Evolutionary conservation across 2,113 vertebrate species (phyloP).

Genomic region (Periophthalmus modestus): DNA sequence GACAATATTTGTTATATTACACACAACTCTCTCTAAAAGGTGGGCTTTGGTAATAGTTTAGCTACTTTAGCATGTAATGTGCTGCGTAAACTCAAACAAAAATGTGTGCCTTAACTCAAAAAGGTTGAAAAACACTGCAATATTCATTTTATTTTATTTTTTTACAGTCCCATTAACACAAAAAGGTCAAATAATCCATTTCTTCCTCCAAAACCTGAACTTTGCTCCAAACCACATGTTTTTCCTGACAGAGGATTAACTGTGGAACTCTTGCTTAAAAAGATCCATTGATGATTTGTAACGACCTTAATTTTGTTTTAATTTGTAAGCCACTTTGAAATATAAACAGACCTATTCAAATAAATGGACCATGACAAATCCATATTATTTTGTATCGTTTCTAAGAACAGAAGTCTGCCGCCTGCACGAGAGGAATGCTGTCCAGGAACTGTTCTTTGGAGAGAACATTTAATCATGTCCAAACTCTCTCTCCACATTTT

Average conservation of each 20-base stretch:
- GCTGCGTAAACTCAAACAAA: too few relatives aligned
- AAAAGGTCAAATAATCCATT: background rate
- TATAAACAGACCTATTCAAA: background rate
- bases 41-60: too few relatives aligned
- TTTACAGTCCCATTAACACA: background rate
- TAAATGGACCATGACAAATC: background rate
- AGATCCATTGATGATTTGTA: background rate
- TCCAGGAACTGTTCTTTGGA: slow-evolving; percentile 6
- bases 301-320: background rate
- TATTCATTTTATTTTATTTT: too few relatives aligned
- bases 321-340: background rate
- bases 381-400: background rate
- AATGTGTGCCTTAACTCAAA: too few relatives aligned
- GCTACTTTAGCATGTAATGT: too few relatives aligned
- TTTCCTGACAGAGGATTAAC: background rate
- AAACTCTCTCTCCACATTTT: slow-evolving; percentile 22
- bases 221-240: background rate
- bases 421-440: background rate
- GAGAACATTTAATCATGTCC: slow-evolving; percentile 34
- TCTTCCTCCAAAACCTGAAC: background rate
- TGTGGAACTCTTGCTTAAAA: too few relatives aligned
- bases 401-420: slow-evolving; percentile 15
- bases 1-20: too few relatives aligned
- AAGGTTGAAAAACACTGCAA: too few relatives aligned
- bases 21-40: too few relatives aligned